Conservation (phyloP, 2,888 invertebrate species). For the Eupithecia insigniata region DNA sequence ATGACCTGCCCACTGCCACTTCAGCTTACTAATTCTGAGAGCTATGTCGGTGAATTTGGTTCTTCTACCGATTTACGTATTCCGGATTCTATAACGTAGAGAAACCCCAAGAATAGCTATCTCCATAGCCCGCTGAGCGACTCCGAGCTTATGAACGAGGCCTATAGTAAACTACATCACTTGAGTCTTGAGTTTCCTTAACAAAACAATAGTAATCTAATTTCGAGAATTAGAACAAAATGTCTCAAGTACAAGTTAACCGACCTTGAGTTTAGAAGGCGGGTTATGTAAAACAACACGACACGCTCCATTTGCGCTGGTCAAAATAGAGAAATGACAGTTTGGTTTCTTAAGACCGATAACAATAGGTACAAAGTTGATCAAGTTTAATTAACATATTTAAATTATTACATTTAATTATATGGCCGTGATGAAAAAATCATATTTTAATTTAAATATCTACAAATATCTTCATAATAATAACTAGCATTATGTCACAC, state of each 20-base stretch:
- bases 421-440: neutral
- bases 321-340: constrained; percentile 27
- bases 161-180: too few species aligned
- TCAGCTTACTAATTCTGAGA: too few species aligned
- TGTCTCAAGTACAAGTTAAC: neutral
- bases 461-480: too few species aligned
- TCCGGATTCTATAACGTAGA: too few species aligned
- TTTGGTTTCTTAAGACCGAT: neutral
- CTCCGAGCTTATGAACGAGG: too few species aligned
- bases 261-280: constrained; percentile 13
- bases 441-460: neutral
- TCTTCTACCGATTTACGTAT: too few species aligned
- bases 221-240: neutral
- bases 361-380: neutral
- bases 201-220: neutral
- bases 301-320: constrained; percentile 37
- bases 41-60: too few species aligned
- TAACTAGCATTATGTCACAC: too few species aligned
- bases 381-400: neutral
- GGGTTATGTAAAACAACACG: constrained; percentile 16
- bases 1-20: too few species aligned
- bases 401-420: neutral
- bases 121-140: too few species aligned
- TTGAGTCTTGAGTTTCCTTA: neutral
- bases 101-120: too few species aligned